Percentiles rank a stretch among this genome's conserved stretches.
phyloP scores from a whole-genome alignment of 92 coral and sea anemone species.

The Porites rus region DNA sequence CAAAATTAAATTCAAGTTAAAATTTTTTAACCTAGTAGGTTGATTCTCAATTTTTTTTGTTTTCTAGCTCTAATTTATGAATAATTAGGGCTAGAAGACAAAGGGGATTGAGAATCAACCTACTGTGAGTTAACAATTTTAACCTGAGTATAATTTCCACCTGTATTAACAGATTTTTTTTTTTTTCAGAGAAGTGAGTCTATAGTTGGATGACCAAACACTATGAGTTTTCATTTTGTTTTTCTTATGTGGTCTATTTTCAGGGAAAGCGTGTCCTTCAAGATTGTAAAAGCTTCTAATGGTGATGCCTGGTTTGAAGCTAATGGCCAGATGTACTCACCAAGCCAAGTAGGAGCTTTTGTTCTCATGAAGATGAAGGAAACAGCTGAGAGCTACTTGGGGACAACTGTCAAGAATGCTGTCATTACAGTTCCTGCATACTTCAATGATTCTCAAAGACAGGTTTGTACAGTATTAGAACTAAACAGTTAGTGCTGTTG shows the following conservation, averaged over 20 bases:
- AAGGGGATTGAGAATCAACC: no score
- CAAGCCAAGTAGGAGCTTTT: constrained; percentile 98
- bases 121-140: no score
- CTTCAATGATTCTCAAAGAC: constrained; percentile 97
- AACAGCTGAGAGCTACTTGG: constrained; percentile 89
- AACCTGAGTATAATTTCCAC: no score
- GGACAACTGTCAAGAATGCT: constrained; percentile 89
- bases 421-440: constrained; percentile 96
- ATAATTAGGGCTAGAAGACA: no score
- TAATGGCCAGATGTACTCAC: constrained; percentile 92
- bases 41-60: no score
- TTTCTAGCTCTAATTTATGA: no score
- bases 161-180: background rate
- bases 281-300: constrained; percentile 89
- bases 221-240: no score
- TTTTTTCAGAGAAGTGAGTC: background rate
- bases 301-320: constrained; percentile 99
- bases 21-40: no score
- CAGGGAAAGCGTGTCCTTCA: constrained; percentile 79
- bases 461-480: constrained; percentile 55
- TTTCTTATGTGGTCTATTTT: constrained; percentile 1
- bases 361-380: constrained; percentile 94
- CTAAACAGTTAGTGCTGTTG: background rate
- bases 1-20: no score
- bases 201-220: no score